Evolutionary conservation across 2,888 invertebrate genomes (phyloP).

Genomic region (Melolontha melolontha): DNA sequence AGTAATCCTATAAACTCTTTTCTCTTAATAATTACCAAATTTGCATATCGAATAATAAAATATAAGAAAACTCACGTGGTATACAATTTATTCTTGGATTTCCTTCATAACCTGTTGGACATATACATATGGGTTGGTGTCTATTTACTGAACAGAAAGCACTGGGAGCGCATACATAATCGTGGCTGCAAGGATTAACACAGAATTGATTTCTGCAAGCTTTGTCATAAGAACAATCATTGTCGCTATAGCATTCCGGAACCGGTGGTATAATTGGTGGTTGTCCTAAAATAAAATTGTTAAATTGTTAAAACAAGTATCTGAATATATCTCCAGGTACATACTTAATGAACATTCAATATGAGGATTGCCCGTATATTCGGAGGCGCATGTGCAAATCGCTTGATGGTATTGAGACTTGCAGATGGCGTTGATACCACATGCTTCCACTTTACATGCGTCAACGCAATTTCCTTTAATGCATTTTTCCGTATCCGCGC

Average conservation of each 20-base stretch:
- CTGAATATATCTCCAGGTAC: slow-evolving; percentile 28
- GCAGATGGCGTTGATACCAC: slow-evolving; percentile 88
- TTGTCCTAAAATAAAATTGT: no score
- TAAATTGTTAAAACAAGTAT: background rate
- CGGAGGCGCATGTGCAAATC: slow-evolving; percentile 82
- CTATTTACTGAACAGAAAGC: slow-evolving; percentile 86
- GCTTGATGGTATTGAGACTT: slow-evolving; percentile 81
- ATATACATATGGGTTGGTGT: slow-evolving; percentile 82
- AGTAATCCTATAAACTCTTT: no score
- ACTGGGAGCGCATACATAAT: slow-evolving; percentile 79
- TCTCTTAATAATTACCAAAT: no score
- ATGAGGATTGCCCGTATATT: slow-evolving; percentile 83
- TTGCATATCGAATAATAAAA: background rate
- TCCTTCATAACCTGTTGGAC: slow-evolving; percentile 83
- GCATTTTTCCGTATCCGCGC: slow-evolving; percentile 77
- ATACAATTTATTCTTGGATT: slow-evolving; percentile 78
- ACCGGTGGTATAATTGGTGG: slow-evolving; percentile 57
- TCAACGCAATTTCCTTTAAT: slow-evolving; percentile 81
- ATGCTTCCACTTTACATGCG: slow-evolving; percentile 81
- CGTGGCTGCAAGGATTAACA: slow-evolving; percentile 79
- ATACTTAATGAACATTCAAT: slow-evolving; percentile 74
- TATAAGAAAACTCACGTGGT: slow-evolving; percentile 77
- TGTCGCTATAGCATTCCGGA: slow-evolving; percentile 81
- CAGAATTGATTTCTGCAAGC: slow-evolving; percentile 83
- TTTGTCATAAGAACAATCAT: slow-evolving; percentile 81